A percentile compares a stretch with the other conserved stretches of the same genome.
Conservation (phyloP, 2,888 invertebrate genomes). For the Oscheius onirici region DNA sequence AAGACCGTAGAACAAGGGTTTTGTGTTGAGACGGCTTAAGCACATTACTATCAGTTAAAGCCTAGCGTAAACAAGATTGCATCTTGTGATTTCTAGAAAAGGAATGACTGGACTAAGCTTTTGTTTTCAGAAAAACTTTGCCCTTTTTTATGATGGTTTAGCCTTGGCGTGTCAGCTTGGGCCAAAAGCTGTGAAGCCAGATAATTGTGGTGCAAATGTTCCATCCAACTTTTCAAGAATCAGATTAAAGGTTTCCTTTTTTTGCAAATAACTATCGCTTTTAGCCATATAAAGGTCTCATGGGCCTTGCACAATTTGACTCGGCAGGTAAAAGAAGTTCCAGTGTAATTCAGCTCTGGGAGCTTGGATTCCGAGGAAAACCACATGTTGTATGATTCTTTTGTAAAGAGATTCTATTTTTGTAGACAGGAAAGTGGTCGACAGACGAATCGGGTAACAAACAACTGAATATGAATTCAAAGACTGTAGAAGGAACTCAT, state of each 20-base stretch:
- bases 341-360: slow-evolving; percentile 52
- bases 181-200: slow-evolving; percentile 8
- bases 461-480: slow-evolving; percentile 51
- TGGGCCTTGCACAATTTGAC: slow-evolving; percentile 50
- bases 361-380: slow-evolving; percentile 54
- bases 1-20: neutral
- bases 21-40: too few species aligned
- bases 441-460: slow-evolving; percentile 49
- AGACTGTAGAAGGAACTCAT: slow-evolving; percentile 57
- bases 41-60: neutral
- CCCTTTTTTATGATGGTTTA: slow-evolving; percentile 48
- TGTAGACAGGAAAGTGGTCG: slow-evolving; percentile 62
- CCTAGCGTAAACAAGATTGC: slow-evolving; percentile 2
- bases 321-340: slow-evolving; percentile 42
- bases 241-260: neutral
- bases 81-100: neutral
- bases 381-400: slow-evolving; percentile 42
- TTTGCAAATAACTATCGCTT: slow-evolving; percentile 12
- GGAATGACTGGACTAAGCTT: neutral
- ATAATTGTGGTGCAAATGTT: neutral
- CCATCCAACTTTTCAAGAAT: neutral
- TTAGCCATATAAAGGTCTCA: slow-evolving; percentile 51
- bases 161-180: slow-evolving; percentile 44
- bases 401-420: neutral
- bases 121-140: slow-evolving; percentile 53